Evolutionary conservation across 2,888 invertebrate species (phyloP), one percentile per base, ranked within the genome.

Genomic region (Hypercompe scribonia): DNA sequence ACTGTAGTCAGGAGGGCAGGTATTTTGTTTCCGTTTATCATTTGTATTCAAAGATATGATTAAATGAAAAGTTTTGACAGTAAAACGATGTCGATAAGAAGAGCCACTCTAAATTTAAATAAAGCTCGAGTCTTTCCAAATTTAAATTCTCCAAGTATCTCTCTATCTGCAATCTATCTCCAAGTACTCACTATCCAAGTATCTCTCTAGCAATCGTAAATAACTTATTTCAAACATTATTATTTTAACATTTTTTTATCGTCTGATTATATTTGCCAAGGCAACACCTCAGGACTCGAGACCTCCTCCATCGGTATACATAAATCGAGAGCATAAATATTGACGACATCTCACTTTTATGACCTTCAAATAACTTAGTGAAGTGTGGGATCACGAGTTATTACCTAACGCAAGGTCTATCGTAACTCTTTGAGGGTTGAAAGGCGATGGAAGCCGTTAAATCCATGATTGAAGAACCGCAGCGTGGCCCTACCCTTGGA

Each of bases 1-100:
- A 85, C 76, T 77, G 75, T 81, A 84, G 87, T 85, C 84, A 85
- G 84, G 78, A 78, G 81, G 87, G 86, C 86, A 83, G 86, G 79
- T 85, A 87, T 87, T 88, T 89, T 89, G 88, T 88, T 87, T 83
- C 79, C 83, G 84, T 82, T 87, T 84, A 82, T 76, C 81, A 82
- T 82, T 84, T 79, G 73, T 76, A 79, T 76, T 84, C 78, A 83
- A 86, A 82, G 85, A 84, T 82, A 84, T 84, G 80, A 81, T 85
- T 86, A 79, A 78, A 83, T 83, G 79, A 72, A 81, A 87, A 83
- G 77, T 83, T 85, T 81, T 74, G 81, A 75, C 78, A 80, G 76
- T 74, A 73, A 73, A 46, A 69, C 65, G 50, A 42, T 33, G 33
- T 28, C 28, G 33, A n/a, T 11, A 50, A 33, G 65, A 54, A 68